A percentile compares a stretch with the other conserved stretches of the same genome.
These are phyloP conservation scores for Istiophorus platypterus DNA, from an alignment of 2,113 vertebrate species.

Conservation along the genomic window DNA sequence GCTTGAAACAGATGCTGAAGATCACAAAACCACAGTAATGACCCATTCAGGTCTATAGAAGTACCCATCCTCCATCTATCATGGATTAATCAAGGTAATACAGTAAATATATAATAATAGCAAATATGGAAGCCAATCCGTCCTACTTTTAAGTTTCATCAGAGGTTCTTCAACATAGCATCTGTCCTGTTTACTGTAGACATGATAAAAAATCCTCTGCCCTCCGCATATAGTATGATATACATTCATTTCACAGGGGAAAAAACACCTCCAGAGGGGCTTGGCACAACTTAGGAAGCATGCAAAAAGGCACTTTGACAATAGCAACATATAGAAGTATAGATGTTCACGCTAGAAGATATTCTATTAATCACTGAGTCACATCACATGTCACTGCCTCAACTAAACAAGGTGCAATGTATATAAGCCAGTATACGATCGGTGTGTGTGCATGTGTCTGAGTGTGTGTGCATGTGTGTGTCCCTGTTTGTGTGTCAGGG, in stretches of 20 bases:
- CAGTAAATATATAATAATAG: neutral
- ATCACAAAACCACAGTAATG: neutral
- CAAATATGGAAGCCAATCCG: neutral
- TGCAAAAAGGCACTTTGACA: constrained; percentile 54
- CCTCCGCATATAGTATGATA: neutral
- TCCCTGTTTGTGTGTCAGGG: constrained; percentile 76
- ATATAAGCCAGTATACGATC: constrained; percentile 69
- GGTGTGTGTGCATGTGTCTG: constrained; percentile 38
- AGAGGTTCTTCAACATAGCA: neutral
- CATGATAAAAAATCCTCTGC: neutral
- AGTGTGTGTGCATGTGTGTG: constrained; percentile 49
- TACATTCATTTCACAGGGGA: neutral
- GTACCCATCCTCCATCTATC: neutral
- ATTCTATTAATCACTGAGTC: constrained; percentile 71
- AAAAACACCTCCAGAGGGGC: constrained; percentile 18
- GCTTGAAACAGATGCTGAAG: neutral
- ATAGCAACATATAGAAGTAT: constrained; percentile 71
- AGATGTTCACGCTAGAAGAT: constrained; percentile 71
- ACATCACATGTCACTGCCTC: constrained; percentile 69
- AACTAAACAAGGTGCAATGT: constrained; percentile 57
- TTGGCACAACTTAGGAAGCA: constrained; percentile 41
- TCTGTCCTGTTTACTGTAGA: neutral
- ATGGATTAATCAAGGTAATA: constrained; percentile 1
- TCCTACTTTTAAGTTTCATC: constrained; percentile 7
- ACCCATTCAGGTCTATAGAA: neutral